Conservation (phyloP, 2,797 vertebrate genomes). For the Coendou prehensilis region DNA sequence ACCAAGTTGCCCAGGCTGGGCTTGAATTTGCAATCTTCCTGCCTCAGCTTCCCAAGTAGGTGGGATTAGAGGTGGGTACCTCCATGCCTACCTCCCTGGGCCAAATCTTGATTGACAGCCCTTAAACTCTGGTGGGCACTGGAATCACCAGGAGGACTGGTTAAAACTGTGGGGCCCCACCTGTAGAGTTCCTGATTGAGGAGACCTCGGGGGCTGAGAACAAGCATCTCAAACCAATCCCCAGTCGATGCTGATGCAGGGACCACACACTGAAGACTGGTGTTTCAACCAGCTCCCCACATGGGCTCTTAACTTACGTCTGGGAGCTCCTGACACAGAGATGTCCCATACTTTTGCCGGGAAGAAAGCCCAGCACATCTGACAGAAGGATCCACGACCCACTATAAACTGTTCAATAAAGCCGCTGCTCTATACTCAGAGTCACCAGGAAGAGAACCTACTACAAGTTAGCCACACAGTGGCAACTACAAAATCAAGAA, state of each 20-base stretch:
- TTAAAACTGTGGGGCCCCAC: neutral
- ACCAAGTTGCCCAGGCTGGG: neutral
- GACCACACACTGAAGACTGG: neutral
- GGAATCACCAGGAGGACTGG: neutral
- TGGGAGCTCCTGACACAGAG: neutral
- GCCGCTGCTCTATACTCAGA: neutral
- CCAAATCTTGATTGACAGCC: neutral
- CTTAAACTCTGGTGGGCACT: neutral
- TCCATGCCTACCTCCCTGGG: neutral
- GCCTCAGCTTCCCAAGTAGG: neutral
- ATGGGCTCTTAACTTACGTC: accelerated
- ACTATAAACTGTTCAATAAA: neutral
- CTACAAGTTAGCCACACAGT: neutral
- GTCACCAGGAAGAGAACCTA: neutral
- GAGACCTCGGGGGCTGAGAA: neutral
- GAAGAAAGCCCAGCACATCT: neutral
- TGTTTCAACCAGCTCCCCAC: neutral
- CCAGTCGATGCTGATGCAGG: neutral
- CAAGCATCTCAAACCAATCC: neutral
- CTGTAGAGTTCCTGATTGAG: neutral
- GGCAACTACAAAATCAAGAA: neutral
- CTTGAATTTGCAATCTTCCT: neutral
- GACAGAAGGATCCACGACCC: neutral
- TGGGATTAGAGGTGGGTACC: neutral
- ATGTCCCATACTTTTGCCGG: neutral